Evolutionary conservation across 2,797 vertebrate genomes (phyloP).

Genomic region (Hyperoplus lanceolatus): DNA sequence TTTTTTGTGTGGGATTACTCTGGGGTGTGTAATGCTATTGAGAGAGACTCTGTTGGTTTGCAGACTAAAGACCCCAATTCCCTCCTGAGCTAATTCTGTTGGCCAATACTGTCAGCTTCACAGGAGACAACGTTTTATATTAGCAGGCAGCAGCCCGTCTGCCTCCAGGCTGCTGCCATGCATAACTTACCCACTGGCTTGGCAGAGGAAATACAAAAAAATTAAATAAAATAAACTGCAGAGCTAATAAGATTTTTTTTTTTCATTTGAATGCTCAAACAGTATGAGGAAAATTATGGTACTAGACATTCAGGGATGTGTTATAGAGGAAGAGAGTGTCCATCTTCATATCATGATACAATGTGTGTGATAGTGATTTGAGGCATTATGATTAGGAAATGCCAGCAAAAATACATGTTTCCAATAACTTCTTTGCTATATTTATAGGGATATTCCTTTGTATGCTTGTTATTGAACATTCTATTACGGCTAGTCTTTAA

Average conservation of each 20-base stretch:
- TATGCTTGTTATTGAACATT: neutral
- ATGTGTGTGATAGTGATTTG: neutral
- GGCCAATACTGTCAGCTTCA: conserved; percentile 47
- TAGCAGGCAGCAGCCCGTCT: conserved; percentile 64
- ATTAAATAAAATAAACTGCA: conserved; percentile 1
- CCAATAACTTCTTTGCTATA: neutral
- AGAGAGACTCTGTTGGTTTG: conserved; percentile 38
- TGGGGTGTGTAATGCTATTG: conserved; percentile 43
- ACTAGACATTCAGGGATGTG: conserved; percentile 4
- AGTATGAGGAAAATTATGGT: conserved; percentile 19
- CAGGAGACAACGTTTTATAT: conserved; percentile 55
- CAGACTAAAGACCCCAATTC: conserved; percentile 73
- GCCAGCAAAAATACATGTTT: neutral
- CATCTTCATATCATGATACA: neutral
- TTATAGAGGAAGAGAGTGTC: neutral
- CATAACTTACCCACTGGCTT: conserved; percentile 48
- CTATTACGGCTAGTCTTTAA: neutral
- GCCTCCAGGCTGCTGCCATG: conserved; percentile 54
- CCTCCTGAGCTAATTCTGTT: conserved; percentile 53
- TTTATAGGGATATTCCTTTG: neutral
- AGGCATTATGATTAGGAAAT: neutral
- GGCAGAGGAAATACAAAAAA: neutral
- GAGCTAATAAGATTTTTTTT: conserved; percentile 50
- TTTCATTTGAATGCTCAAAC: conserved; percentile 61
- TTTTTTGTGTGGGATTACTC: conserved; percentile 51